Base-by-base conservation (phyloP, 1,140 invertebrate species). In the Diprion similis region DNA sequence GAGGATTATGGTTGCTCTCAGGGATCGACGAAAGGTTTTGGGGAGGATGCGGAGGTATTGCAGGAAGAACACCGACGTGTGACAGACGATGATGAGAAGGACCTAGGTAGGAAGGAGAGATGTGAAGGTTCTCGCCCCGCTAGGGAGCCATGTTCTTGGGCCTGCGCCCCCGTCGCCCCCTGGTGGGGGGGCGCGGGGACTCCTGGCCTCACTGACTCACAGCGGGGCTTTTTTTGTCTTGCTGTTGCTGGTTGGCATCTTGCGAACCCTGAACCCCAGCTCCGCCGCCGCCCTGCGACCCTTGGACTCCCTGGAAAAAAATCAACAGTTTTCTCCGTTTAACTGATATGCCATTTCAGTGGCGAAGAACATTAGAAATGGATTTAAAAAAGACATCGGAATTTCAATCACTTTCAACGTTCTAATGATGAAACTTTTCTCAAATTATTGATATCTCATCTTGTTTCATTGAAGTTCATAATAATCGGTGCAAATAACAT, bases 211-310 rank as follows among this genome's bases (percentile, higher is more conserved):
- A 91, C 90, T 92, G 91, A 89, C 92, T 93, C 89, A 94, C 93
- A 80, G 93, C 92, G 82, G 93, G 93, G 84, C 92, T 94, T 87
- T 94, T 94, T 87, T 94, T 94, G 87, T 94, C 93, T 83, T 91
- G 92, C 89, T 92, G 92, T 77, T 91, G 90, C 81, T 90, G 92
- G 82, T 90, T 91, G 83, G 89, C 90, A 76, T 92, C 92, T 81
- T 91, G 92, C 73, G 89, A 87, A 74, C 89, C 89, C 77, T 89
- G 88, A 74, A 90, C 89, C 76, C 88, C 89, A 66, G 83, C 84
- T 19, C 86, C 82, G 24, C 84, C 81, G 75, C 90, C 89, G 71
- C 89, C 89, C 78, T 86, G 86, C 46, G 81, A 78, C 71, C 87
- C 87, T 77, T 86, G 87, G 4, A 86, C 85, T 71, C 85, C 86